Evolutionary conservation across 2,888 invertebrate genomes (phyloP), one percentile per base, ranked within the genome.

Genomic region (Agrotis exclamationis): DNA sequence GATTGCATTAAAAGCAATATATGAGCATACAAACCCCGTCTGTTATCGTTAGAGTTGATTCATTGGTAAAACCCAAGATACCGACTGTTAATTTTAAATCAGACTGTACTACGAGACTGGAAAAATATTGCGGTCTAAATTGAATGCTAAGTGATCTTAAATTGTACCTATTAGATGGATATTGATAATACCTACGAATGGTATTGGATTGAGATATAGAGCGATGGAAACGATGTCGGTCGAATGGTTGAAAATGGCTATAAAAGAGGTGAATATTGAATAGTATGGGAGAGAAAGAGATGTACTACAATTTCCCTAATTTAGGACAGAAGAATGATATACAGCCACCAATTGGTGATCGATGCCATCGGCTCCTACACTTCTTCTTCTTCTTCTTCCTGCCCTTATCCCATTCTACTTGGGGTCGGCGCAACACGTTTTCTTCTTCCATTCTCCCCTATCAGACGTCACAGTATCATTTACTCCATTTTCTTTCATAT

Each of bases 21-120:
- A 28, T 45, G 53, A 33, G 20, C 18, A 45, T 18, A 24, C 57
- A 14, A 9, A 14, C 22, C 1, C n/a, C 22, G 3, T 16, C 14
- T 24, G 28, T n/a, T 18, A n/a, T 57, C n/a, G 44, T 58, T 7
- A 13, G 6, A 69, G 22, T 45, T n/a, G 51, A 71, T 33, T 70
- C 33, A 51, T 51, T 51, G 70, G 51, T 58, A 70, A 70, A 70
- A 47, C 58, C 71, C 51, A 53, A 45, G n/a, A 71, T 20, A 22
- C 16, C 18, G 20, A 4, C 5, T 67, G 68, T 20, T n/a, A 33
- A 13, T 50, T 1, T 33, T 18, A 20, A 33, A 48, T 13, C 20
- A 14, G 13, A 65, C 50, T 18, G 18, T n/a, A 33, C 13, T 16
- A 14, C 18, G 14, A 50, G 51, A 33, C 5, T 48, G 18, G 14